Evolutionary conservation across 2,888 invertebrate species (phyloP), one percentile per base, ranked within the genome.

Genomic region (Polietes domitor): DNA sequence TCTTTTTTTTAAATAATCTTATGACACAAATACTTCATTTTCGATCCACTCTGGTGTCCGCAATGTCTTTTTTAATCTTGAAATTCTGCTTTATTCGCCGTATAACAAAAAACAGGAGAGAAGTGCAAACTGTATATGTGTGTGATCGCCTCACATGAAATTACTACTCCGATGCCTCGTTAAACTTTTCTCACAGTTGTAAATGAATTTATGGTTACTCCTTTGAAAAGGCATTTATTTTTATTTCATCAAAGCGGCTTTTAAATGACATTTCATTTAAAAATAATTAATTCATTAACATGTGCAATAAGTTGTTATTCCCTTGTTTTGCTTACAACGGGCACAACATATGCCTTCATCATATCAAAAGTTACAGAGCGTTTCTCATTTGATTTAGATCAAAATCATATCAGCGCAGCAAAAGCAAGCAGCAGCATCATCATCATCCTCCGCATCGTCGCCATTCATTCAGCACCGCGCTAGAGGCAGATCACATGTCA

Each of bases 401-500:
- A 61, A 61, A 61, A 32, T 61, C 28, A 26, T 28, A 68, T 43
- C 43, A 41, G 21, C 43, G 43, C 43, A 68, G 19, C 58, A 26
- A 21, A n/a, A 7, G 1, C 24, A 21, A 32, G 4, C 47, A 47
- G 15, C 47, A 37, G 32, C 28, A 9, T 26, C 26, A 15, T 17
- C 61, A 61, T 19, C 21, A 55, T 19, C 21, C 24, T 55, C 1
- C 61, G 28, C 68, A 2, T 24, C 9, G 19, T 37, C 32, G 4
- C 28, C n/a, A 17, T 32, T 10, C 32, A 10, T n/a, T 19, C 7
- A 1, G 24, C 55, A 26, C 58, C 12, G 58, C 19, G 58, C 1
- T 63, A 80, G 71, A 77, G 58, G 58, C 71, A 75, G 77, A 83
- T 83, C 80, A 77, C 58, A 53, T 77, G 74, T 77, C 71, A 80